A percentile compares a stretch with the other conserved stretches of the same genome.
Evolutionary conservation across 1,140 invertebrate genomes (phyloP).

Genomic region (Microplitis demolitor): DNA sequence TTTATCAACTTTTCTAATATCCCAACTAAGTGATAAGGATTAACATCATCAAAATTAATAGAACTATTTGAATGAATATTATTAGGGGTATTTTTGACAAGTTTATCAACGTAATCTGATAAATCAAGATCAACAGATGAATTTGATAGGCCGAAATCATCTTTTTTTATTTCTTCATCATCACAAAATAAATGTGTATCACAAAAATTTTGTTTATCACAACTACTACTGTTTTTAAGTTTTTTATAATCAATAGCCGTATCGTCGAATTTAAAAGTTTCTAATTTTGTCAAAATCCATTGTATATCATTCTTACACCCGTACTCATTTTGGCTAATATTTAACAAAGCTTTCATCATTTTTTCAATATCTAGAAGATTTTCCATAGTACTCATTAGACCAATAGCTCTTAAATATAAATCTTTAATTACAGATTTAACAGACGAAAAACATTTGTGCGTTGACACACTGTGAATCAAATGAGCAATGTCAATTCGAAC

Average conservation of each 20-base stretch:
- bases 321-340: neutral
- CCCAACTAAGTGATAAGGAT: neutral
- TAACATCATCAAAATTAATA: neutral
- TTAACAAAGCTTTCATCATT: neutral
- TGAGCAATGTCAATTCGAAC: neutral
- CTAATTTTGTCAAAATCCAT: neutral
- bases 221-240: neutral
- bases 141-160: too few relatives aligned
- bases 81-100: neutral
- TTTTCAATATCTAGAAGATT: neutral
- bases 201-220: neutral
- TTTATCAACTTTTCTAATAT: neutral
- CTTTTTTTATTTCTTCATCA: neutral
- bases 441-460: neutral
- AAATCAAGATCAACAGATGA: neutral
- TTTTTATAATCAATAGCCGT: neutral
- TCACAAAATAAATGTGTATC: neutral
- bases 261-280: neutral
- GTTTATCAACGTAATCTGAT: neutral
- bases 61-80: neutral
- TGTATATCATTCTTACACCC: neutral
- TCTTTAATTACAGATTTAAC: neutral
- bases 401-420: slow-evolving; percentile 1
- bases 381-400: neutral
- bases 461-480: slow-evolving; percentile 3